A percentile compares a stretch with the other conserved stretches of the same genome.
Evolutionary conservation across 2,888 invertebrate genomes (phyloP).

Genomic region (Amaurobius ferox): DNA sequence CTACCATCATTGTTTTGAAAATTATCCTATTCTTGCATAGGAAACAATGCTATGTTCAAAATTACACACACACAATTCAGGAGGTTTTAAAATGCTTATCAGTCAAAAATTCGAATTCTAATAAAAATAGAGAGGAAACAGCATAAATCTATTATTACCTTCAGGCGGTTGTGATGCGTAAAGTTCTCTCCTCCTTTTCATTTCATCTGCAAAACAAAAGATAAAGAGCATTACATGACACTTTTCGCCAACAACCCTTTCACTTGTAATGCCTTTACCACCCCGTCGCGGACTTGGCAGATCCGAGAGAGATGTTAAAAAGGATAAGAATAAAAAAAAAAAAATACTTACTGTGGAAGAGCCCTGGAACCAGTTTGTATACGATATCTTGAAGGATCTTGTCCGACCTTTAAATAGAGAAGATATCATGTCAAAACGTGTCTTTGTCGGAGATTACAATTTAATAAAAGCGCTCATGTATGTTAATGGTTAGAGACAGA

Average conservation of each 20-base stretch:
- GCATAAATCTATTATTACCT: too few species aligned
- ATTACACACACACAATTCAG: too few species aligned
- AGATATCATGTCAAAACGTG: too few species aligned
- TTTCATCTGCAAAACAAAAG: constrained; percentile 83
- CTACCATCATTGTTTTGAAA: too few species aligned
- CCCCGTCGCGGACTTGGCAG: neutral
- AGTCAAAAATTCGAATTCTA: too few species aligned
- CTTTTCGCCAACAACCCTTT: neutral
- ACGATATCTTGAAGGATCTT: constrained; percentile 93
- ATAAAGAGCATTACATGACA: neutral
- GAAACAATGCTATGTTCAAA: too few species aligned
- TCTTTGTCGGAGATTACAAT: too few species aligned
- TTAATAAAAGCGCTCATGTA: too few species aligned
- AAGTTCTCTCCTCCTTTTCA: constrained; percentile 90
- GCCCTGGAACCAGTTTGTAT: constrained; percentile 95
- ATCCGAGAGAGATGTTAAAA: neutral
- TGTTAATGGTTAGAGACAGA: too few species aligned
- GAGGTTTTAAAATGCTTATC: too few species aligned
- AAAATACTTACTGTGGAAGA: constrained; percentile 85
- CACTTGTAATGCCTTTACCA: neutral
- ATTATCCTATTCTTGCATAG: too few species aligned
- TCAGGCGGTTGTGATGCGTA: constrained; percentile 80
- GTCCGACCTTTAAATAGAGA: constrained; percentile 60
- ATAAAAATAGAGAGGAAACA: too few species aligned
- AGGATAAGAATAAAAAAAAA: constrained; percentile 73